Evolutionary conservation across 2,888 invertebrate species (phyloP), one percentile per base, ranked within the genome.

Genomic region (Amiota minor): DNA sequence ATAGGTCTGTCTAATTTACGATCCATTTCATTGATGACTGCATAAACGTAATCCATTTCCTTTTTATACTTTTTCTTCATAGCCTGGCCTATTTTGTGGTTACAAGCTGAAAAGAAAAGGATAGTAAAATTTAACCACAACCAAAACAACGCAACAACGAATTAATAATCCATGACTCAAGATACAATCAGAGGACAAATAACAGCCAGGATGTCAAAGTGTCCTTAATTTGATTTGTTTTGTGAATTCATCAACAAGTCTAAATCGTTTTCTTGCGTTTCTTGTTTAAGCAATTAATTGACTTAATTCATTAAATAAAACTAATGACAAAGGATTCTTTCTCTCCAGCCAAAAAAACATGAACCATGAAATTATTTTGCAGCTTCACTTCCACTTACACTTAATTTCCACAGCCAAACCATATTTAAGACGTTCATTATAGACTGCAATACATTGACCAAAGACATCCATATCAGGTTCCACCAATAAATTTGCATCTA

Each of bases 31-130:
- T 94, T 96, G 90, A 98, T 96, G 46, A 97, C 90, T 0, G 96
- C 96, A 84, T 97, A 97, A 12, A 97, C 96, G 83, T 97, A 96
- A 87, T 97, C 97, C 96, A 97, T 97, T 90, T 97, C 97, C 23
- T 96, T 92, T 83, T 95, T 94, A 87, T 96, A 96, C 85, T 96
- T 96, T 86, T 96, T 96, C 81, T 96, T 95, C 93, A 97, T 93
- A 45, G 95, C 94, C 89, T 95, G 94, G 1, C 96, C 96, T 81
- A 96, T 95, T 90, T 94, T 93, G 79, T 93, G 92, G 12, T 94
- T 95, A 65, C 95, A 93, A 73, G 93, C 93, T 94, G 77, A 12
- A 84, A 80, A 35, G 35, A 35, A 35, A 35, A 2, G 1, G 23
- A 35, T 6, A 11, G 9, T 12, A 11, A 59, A 18, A 59, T 59